Evolutionary conservation across 2,888 invertebrate species (phyloP), one percentile per base, ranked within the genome.

Genomic region (Eubasilissa splendida): DNA sequence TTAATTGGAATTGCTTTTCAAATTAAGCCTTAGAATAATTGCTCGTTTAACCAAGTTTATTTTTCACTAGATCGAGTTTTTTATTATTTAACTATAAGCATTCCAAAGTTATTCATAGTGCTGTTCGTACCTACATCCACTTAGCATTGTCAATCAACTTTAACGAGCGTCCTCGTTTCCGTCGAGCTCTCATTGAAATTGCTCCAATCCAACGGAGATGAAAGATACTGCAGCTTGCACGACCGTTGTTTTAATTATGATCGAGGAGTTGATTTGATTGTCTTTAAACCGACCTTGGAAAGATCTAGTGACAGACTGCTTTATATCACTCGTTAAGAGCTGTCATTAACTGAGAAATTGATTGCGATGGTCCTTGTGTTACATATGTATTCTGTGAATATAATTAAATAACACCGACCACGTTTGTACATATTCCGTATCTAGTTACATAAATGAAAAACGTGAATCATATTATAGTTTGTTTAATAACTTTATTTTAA

Each of bases 71-170:
- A 33, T 33, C 63, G 10, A 63, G 31, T 31, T 33, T 63, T 33
- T 22, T 63, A n/a, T 11, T 63, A 63, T 63, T 33, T 63, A 33
- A 63, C 52, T 68, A 4, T 12, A 4, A 50, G 68, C 7, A 50
- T 50, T 68, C 52, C 50, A n/a, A 68, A 52, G n/a, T 52, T 68
- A 50, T 66, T 66, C 66, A 12, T 50, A 12, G 50, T 42, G 50
- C 42, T 63, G 11, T 12, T 56, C 42, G 12, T 12, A 42, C 60
- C 58, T 50, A 63, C 73, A 65, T 60, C 79, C 79, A 79, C 71
- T 79, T 56, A 79, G 53, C 54, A 53, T 65, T 74, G 73, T 66
- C 79, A 79, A 79, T 79, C 79, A 79, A 68, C 53, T 74, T 79
- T 79, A 74, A 79, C 74, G 71, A 79, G 63, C 73, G 73, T 56